Percentiles rank a stretch among this genome's conserved stretches.
phyloP scores from a whole-genome alignment of 2,113 vertebrate species.

The Silurus meridionalis region DNA sequence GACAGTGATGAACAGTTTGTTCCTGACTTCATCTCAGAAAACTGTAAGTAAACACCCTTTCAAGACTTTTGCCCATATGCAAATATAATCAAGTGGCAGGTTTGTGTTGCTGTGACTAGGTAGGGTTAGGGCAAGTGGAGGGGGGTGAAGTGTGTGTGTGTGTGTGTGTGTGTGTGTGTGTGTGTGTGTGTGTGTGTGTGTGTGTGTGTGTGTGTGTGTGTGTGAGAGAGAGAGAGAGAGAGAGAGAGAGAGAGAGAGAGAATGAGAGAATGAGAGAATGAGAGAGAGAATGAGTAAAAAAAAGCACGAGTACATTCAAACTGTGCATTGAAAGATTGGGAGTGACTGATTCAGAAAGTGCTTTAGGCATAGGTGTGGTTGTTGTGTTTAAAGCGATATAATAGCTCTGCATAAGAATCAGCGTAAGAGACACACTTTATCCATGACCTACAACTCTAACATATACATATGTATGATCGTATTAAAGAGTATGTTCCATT shows the following conservation, averaged over 20 bases:
- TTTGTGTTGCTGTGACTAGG: background rate
- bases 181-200: too few species aligned
- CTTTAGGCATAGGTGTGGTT: constrained; percentile 56
- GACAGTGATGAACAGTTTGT: constrained; percentile 97
- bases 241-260: background rate
- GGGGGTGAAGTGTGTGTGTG: too few species aligned
- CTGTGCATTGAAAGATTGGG: constrained; percentile 26
- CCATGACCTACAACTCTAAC: constrained; percentile 56
- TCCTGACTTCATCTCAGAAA: constrained; percentile 96
- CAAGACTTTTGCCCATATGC: constrained; percentile 4
- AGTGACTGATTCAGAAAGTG: constrained; percentile 50
- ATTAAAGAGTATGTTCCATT: constrained; percentile 60
- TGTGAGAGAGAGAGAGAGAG: too few species aligned
- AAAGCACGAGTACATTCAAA: constrained; percentile 20
- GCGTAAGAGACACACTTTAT: constrained; percentile 51
- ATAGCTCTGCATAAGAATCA: constrained; percentile 54
- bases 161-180: too few species aligned
- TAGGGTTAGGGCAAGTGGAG: too few species aligned
- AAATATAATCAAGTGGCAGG: background rate
- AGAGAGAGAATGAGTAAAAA: background rate
- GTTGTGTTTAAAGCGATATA: constrained; percentile 51
- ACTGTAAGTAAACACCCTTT: constrained; percentile 81
- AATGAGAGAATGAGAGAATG: background rate
- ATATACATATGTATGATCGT: constrained; percentile 56
- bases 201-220: too few species aligned